Evolutionary conservation across 2,113 vertebrate species (phyloP).

Genomic region (Anas platyrhynchos): DNA sequence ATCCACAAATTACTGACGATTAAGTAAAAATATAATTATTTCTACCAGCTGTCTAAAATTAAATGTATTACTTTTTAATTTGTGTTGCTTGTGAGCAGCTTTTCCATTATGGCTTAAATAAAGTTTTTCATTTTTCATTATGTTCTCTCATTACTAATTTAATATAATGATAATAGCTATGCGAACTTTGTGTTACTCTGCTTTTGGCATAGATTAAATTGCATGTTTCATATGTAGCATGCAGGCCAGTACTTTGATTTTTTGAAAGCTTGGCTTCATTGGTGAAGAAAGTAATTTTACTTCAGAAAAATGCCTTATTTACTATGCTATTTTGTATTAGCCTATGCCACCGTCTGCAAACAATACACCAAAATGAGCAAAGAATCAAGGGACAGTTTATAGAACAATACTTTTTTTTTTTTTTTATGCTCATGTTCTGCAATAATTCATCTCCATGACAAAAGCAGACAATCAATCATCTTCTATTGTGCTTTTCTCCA

Average conservation of each 20-base stretch:
- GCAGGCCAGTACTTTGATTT: slow-evolving; percentile 33
- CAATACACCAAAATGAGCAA: slow-evolving; percentile 70
- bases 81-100: slow-evolving; percentile 70
- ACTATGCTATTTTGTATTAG: slow-evolving; percentile 61
- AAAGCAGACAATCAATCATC: slow-evolving; percentile 77
- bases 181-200: slow-evolving; percentile 70
- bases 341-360: slow-evolving; percentile 39
- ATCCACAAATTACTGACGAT: slow-evolving; percentile 70
- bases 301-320: slow-evolving; percentile 69
- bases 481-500: slow-evolving; percentile 67
- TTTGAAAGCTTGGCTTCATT: slow-evolving; percentile 65
- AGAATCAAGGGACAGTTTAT: slow-evolving; percentile 68
- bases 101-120: slow-evolving; percentile 79
- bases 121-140: slow-evolving; percentile 78
- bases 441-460: slow-evolving; percentile 78
- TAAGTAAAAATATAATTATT: slow-evolving; percentile 75
- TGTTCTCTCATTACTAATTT: slow-evolving; percentile 76
- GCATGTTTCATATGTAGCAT: slow-evolving; percentile 60
- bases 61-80: slow-evolving; percentile 77
- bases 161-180: slow-evolving; percentile 77
- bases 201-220: slow-evolving; percentile 74
- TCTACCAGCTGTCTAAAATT: slow-evolving; percentile 75
- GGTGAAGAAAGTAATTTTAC: slow-evolving; percentile 57
- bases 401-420: slow-evolving; percentile 73
- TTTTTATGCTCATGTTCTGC: slow-evolving; percentile 50